Evolutionary conservation across 2,113 vertebrate genomes (phyloP), one percentile per base, ranked within the genome.

Genomic region (Saimiri boliviensis): DNA sequence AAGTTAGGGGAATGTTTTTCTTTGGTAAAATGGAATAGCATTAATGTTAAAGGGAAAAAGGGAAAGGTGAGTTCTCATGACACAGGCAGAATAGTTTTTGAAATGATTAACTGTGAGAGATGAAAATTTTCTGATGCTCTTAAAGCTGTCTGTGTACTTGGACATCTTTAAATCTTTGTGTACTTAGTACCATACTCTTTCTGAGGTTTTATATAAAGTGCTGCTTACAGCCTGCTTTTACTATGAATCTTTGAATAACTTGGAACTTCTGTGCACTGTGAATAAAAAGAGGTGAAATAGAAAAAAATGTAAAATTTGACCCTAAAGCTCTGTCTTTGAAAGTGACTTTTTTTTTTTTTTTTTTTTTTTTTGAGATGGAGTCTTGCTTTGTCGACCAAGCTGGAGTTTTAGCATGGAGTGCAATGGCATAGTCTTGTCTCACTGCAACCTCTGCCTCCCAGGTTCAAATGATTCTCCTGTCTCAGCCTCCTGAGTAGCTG

Each of bases 71-170:
- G 89, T 56, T 92, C 30, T 82, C 2, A 37, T 87, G 42, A 89
- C 9, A 58, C 4, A 91, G 49, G 42, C 49, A 81, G 30, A 77
- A 19, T 74, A 74, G 52, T 77, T 91, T 96, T 93, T 87, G 16
- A 95, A 93, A 89, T 71, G 63, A 56, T 93, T 79, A 47, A 35
- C 20, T 97, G 6, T 93, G 35, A 56, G 92, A 85, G 66, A 32
- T 71, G 70, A 87, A 96, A 85, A 45, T 76, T 54, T 84, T 80
- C n/a, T 84, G 17, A 84, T 92, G 25, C 58, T 9, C 32, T 85
- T 73, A 71, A 96, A 92, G 71, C n/a, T 94, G 5, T 82, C 40
- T 82, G 6, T 81, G 47, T 21, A 45, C 1, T 8, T 49, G n/a
- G 2, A 87, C 52, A 37, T 88, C 58, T 70, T 70, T 14, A 80